Conservation (phyloP, 2,888 invertebrate genomes). For the Lepidochitona cinerea region DNA sequence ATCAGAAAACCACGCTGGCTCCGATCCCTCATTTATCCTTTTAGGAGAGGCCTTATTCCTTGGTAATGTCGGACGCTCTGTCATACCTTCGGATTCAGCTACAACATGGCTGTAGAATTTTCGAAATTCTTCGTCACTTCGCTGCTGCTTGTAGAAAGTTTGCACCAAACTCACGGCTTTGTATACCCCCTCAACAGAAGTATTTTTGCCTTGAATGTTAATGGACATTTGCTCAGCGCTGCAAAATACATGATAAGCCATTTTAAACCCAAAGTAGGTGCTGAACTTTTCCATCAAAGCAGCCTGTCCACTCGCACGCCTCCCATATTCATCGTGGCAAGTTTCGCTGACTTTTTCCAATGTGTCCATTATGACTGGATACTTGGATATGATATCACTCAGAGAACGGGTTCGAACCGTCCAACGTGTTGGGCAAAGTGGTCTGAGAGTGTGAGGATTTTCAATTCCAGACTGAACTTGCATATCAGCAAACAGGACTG, state of each 20-base stretch:
- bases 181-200: conserved; percentile 18
- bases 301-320: conserved; percentile 23
- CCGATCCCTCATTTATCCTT: conserved; percentile 16
- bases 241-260: conserved; percentile 26
- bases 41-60: conserved; percentile 7
- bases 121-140: conserved; percentile 16
- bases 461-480: conserved; percentile 6
- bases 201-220: conserved; percentile 21
- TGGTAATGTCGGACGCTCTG: conserved; percentile 16
- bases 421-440: conserved; percentile 30
- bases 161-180: too few relatives aligned
- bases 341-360: conserved; percentile 20
- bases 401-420: conserved; percentile 24
- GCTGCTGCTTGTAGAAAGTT: conserved; percentile 13
- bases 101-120: conserved; percentile 8
- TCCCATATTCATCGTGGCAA: conserved; percentile 17
- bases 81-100: conserved; percentile 2
- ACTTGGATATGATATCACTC: conserved; percentile 19
- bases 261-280: conserved; percentile 22
- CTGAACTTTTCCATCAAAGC: conserved; percentile 24
- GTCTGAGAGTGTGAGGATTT: conserved; percentile 8
- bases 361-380: conserved; percentile 17
- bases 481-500: conserved; percentile 18
- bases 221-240: conserved; percentile 24
- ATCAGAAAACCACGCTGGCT: conserved; percentile 2